Conservation (phyloP, 2,797 vertebrate genomes). For the Anguilla anguilla region DNA sequence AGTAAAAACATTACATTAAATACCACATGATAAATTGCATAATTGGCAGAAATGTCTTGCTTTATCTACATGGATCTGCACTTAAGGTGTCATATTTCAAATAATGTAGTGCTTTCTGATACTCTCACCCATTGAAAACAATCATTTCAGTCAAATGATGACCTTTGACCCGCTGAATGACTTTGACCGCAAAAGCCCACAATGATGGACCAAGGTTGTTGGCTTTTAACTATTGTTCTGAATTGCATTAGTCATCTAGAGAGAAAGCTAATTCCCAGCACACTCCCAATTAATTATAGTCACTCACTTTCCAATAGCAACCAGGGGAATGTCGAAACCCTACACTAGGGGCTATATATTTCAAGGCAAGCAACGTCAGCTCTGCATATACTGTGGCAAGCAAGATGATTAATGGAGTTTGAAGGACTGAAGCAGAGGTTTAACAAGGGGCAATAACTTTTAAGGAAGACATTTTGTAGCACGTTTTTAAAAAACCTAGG, state of each 20-base stretch:
- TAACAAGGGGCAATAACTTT: conserved; percentile 61
- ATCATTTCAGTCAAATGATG: conserved; percentile 55
- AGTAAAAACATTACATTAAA: neutral
- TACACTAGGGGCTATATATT: conserved; percentile 50
- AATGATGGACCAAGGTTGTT: conserved; percentile 22
- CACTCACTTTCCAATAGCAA: conserved; percentile 42
- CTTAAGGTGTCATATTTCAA: conserved; percentile 25
- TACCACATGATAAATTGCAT: neutral
- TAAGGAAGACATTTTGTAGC: conserved; percentile 47
- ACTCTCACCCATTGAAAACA: conserved; percentile 43
- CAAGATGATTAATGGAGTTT: conserved; percentile 61
- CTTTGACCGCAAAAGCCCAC: conserved; percentile 28
- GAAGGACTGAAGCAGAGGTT: conserved; percentile 53
- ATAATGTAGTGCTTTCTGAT: conserved; percentile 22
- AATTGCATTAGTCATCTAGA: neutral
- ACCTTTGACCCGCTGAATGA: conserved; percentile 49
- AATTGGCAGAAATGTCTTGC: neutral
- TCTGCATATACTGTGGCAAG: conserved; percentile 45
- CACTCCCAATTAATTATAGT: conserved; percentile 55
- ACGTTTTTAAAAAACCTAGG: conserved; percentile 36
- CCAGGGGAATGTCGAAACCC: conserved; percentile 41
- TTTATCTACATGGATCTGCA: neutral
- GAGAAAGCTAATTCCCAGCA: conserved; percentile 43
- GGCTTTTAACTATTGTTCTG: neutral
- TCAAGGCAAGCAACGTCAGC: conserved; percentile 59